These are phyloP conservation scores for Ellobium chinense DNA, from an alignment of 2,888 invertebrate genomes.

Conservation along the genomic window DNA sequence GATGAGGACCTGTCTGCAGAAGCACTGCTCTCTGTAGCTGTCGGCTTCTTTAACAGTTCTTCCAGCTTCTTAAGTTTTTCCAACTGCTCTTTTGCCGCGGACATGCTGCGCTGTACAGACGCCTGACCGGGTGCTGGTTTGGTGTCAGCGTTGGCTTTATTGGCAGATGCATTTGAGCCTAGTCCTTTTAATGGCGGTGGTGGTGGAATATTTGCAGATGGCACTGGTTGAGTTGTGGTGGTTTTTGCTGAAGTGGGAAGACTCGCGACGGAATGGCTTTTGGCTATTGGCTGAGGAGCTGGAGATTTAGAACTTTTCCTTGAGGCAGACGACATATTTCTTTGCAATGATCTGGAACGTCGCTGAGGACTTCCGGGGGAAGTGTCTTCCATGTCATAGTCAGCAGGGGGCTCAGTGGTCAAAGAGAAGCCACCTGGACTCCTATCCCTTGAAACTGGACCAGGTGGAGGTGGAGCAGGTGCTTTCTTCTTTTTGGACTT, in stretches of 20 bases:
- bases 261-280: not conserved
- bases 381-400: conserved; percentile 62
- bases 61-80: conserved; percentile 49
- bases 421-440: conserved; percentile 46
- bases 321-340: conserved; percentile 33
- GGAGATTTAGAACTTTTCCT: conserved; percentile 9
- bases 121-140: not conserved
- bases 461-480: conserved; percentile 62
- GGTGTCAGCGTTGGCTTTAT: not conserved
- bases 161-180: not conserved
- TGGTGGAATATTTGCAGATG: conserved; percentile 14
- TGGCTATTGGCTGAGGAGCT: conserved; percentile 34
- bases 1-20: not conserved
- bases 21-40: not conserved
- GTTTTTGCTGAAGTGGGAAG: not conserved
- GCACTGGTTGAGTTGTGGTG: conserved; percentile 9
- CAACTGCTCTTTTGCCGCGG: conserved; percentile 39
- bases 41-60: conserved; percentile 10
- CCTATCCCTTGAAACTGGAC: not conserved
- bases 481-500: conserved; percentile 68
- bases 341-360: conserved; percentile 3
- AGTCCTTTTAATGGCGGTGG: not conserved
- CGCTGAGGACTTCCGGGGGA: not conserved
- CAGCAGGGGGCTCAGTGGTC: conserved; percentile 62
- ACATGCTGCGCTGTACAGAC: not conserved